Evolutionary conservation across 2,888 invertebrate genomes (phyloP).

Genomic region (Aporophyla nigra): DNA sequence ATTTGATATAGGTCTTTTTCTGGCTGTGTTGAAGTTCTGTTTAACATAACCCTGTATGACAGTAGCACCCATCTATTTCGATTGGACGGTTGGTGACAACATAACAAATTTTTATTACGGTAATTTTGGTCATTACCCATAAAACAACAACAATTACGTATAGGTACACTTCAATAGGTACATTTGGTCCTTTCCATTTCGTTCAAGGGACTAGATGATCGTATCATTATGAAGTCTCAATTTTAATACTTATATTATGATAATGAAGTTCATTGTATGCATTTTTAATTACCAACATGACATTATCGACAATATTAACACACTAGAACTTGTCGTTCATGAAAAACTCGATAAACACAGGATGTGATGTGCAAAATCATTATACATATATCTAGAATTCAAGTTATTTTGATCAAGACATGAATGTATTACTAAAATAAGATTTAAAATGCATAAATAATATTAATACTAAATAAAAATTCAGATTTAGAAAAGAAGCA

Average conservation of each 20-base stretch:
- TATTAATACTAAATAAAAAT: neutral
- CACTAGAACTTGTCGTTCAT: neutral
- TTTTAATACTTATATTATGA: neutral
- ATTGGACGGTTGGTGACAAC: neutral
- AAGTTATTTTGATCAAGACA: neutral
- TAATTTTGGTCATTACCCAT: neutral
- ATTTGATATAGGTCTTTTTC: neutral
- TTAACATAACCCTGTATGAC: neutral
- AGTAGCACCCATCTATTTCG: neutral
- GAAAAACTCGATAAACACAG: neutral
- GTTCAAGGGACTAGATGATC: too few species aligned
- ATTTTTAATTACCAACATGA: neutral
- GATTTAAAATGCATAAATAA: neutral
- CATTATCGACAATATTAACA: neutral
- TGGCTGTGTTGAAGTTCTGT: neutral
- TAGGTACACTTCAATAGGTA: neutral
- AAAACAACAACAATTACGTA: neutral
- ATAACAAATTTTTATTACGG: neutral
- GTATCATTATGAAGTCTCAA: too few species aligned
- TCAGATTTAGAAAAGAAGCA: neutral
- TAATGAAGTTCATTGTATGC: neutral
- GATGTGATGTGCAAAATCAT: neutral
- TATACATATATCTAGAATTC: neutral
- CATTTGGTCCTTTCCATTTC: neutral
- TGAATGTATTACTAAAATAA: neutral